These are phyloP conservation scores for Pygoscelis antarcticus DNA, from an alignment of 2,113 vertebrate genomes.

Conservation along the genomic window DNA sequence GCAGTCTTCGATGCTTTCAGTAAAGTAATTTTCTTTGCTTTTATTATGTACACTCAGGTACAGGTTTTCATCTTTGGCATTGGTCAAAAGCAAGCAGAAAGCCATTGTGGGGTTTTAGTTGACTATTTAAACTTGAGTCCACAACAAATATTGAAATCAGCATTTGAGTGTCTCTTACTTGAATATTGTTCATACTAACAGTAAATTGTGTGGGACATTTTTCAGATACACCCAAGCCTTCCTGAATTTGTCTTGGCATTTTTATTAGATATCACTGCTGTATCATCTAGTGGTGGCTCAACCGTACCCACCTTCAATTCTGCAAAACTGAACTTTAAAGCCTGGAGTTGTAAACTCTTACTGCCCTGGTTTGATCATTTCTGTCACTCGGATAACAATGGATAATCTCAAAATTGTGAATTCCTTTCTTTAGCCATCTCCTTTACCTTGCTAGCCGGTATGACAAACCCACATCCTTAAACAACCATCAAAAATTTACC, in stretches of 20 bases:
- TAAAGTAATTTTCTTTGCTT: not conserved
- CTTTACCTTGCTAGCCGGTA: not conserved
- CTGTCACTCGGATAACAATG: not conserved
- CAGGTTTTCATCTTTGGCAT: not conserved
- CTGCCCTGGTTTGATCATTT: not conserved
- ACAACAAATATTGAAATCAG: not conserved
- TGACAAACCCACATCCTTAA: not conserved
- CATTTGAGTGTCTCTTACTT: not conserved
- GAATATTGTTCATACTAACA: not conserved
- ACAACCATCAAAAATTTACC: not conserved
- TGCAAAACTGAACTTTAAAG: not conserved
- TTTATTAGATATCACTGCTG: not conserved
- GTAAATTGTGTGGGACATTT: not conserved
- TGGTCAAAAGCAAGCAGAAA: not conserved
- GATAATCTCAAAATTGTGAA: not conserved
- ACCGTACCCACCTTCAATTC: not conserved
- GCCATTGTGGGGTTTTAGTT: not conserved
- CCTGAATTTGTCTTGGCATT: not conserved
- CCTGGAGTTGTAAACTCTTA: not conserved
- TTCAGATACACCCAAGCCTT: not conserved
- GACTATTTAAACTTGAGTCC: not conserved
- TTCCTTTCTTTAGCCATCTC: not conserved
- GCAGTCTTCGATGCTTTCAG: not conserved
- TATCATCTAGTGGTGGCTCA: not conserved
- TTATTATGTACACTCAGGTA: not conserved